Conservation (phyloP, 2,113 vertebrate species). For the Myrmophylax atrothorax region DNA sequence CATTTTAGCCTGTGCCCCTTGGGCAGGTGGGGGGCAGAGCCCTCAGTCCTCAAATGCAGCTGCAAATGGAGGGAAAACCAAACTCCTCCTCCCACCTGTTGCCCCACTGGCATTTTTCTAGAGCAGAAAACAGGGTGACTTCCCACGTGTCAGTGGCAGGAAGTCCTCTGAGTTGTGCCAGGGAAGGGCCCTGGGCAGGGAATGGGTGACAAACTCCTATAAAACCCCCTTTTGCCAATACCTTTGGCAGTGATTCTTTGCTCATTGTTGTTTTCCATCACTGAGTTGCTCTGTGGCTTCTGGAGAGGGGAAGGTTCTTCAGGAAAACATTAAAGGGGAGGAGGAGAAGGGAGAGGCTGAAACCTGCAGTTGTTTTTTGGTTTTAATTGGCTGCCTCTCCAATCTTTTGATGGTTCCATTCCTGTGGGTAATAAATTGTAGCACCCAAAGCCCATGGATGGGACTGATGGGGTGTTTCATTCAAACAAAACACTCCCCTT, state of each 20-base stretch:
- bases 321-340: background rate
- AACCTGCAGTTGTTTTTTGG: background rate
- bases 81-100: background rate
- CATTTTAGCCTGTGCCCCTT: background rate
- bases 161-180: background rate
- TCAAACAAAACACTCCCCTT: background rate
- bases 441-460: background rate
- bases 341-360: background rate
- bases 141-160: background rate
- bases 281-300: background rate
- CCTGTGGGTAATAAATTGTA: background rate
- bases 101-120: background rate
- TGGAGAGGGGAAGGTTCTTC: background rate
- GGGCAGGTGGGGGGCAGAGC: background rate
- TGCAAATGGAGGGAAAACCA: background rate
- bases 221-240: background rate
- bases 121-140: background rate
- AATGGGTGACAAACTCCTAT: background rate
- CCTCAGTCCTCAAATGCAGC: background rate
- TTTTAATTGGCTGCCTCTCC: background rate
- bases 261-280: background rate
- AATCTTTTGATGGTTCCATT: background rate
- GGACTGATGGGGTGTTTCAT: background rate
- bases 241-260: background rate
- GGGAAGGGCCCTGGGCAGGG: background rate